Evolutionary conservation across 2,113 vertebrate species (phyloP).

Genomic region (Albula goreensis): DNA sequence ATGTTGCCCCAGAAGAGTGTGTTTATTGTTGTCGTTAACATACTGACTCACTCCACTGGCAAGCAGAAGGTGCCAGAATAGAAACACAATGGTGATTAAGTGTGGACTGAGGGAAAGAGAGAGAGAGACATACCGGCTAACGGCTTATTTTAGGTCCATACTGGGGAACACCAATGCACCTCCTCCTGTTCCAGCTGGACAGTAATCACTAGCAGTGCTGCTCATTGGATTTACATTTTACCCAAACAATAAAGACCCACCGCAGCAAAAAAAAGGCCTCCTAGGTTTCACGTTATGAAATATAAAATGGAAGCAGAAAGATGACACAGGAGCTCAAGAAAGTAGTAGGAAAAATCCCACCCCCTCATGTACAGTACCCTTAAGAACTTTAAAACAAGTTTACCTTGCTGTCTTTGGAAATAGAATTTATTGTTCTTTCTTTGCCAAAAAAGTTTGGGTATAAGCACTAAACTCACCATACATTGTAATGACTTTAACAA

Average conservation of each 20-base stretch:
- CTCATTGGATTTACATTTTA: not conserved
- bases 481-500: not conserved
- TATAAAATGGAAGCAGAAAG: no score
- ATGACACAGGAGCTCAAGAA: no score
- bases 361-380: no score
- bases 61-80: not conserved
- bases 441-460: not conserved
- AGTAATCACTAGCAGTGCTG: not conserved
- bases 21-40: not conserved
- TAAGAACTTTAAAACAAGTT: no score
- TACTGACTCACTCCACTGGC: not conserved
- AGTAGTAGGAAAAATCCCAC: no score
- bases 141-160: not conserved
- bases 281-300: no score
- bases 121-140: no score
- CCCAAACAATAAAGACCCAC: not conserved
- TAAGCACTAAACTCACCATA: not conserved
- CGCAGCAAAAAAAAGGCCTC: no score
- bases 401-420: not conserved
- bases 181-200: not conserved
- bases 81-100: not conserved
- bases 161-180: not conserved
- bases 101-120: not conserved
- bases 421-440: not conserved
- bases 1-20: not conserved